Conservation (phyloP, 2,888 invertebrate species). For the Nomada ferruginata region DNA sequence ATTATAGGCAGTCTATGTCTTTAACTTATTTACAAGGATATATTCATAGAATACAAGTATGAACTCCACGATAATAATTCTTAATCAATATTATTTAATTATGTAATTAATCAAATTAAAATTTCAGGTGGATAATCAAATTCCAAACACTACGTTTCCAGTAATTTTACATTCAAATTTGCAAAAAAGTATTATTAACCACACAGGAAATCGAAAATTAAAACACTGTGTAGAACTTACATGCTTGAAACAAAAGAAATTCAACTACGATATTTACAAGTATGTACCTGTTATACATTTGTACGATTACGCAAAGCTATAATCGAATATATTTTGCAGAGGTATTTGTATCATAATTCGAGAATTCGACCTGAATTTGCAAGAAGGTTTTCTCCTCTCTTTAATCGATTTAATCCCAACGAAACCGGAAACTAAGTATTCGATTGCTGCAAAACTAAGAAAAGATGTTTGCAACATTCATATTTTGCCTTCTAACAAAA, state of each 20-base stretch:
- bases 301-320: background rate
- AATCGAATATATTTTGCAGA: constrained; percentile 60
- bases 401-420: constrained; percentile 75
- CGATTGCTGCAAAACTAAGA: constrained; percentile 78
- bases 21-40: constrained; percentile 89
- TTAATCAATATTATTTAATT: background rate
- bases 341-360: constrained; percentile 75
- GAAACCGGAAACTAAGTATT: constrained; percentile 76
- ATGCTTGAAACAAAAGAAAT: constrained; percentile 77
- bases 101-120: constrained; percentile 9
- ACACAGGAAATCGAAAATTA: constrained; percentile 73
- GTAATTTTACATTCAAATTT: constrained; percentile 88
- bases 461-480: constrained; percentile 78
- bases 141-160: constrained; percentile 89
- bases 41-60: constrained; percentile 87
- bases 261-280: constrained; percentile 77
- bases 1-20: constrained; percentile 89
- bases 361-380: constrained; percentile 78
- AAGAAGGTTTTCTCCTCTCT: constrained; percentile 78
- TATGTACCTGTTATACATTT: constrained; percentile 46
- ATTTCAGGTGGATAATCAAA: constrained; percentile 91
- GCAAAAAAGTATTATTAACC: constrained; percentile 73
- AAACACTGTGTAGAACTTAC: constrained; percentile 79
- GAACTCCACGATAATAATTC: background rate
- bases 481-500: constrained; percentile 53